These are phyloP conservation scores for Amblyraja radiata DNA, from an alignment of 2,797 vertebrate genomes.

Conservation along the genomic window DNA sequence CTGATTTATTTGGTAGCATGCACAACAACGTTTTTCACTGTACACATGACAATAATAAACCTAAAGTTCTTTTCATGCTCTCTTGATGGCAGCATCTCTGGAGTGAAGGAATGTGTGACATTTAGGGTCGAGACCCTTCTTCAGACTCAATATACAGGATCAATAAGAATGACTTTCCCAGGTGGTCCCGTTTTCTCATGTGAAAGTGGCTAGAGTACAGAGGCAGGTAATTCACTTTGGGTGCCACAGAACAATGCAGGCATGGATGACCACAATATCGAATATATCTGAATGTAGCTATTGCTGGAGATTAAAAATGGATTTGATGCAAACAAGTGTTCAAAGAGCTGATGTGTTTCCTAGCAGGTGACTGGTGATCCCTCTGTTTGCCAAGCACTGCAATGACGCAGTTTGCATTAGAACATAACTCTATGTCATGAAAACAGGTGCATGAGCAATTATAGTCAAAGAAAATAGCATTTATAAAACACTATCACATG, in stretches of 20 bases:
- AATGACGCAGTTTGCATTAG: not conserved
- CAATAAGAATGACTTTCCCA: not conserved
- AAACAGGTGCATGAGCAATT: not conserved
- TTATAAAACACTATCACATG: not conserved
- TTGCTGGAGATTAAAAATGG: not conserved
- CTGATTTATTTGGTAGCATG: too few relatives aligned
- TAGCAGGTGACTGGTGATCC: not conserved
- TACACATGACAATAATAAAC: too few relatives aligned
- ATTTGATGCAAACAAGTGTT: not conserved
- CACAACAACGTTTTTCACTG: too few relatives aligned
- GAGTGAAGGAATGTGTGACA: too few relatives aligned
- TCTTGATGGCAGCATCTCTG: not conserved
- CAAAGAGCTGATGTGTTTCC: not conserved
- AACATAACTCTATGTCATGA: not conserved
- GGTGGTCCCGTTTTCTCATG: not conserved
- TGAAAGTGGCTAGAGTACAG: not conserved
- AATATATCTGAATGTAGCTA: not conserved
- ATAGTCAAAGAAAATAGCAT: not conserved
- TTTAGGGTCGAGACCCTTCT: too few relatives aligned
- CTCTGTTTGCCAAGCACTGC: not conserved
- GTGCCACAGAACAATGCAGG: not conserved
- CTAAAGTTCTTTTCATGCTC: not conserved
- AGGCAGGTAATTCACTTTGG: not conserved
- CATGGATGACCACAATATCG: not conserved
- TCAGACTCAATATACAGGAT: not conserved